Percentiles rank a stretch among this genome's conserved stretches.
Evolutionary conservation across 2,888 invertebrate genomes (phyloP).

Genomic region (Hypselothyrea guttata): DNA sequence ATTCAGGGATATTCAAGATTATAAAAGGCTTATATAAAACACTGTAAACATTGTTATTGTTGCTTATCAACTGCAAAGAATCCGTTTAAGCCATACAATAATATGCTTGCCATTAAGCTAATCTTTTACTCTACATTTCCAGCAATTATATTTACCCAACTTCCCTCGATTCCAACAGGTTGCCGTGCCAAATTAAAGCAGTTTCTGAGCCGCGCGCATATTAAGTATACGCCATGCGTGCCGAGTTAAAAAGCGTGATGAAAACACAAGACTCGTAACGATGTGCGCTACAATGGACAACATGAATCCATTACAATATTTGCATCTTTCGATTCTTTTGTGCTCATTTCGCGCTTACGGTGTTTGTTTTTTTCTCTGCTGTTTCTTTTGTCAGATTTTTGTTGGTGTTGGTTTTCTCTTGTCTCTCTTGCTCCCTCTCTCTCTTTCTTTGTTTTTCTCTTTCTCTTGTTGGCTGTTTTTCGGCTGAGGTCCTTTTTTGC

Average conservation of each 20-base stretch:
- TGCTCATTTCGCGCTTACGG: constrained; percentile 31
- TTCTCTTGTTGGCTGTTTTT: constrained; percentile 12
- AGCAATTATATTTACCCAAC: too few species aligned
- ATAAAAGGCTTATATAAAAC: too few species aligned
- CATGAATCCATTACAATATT: constrained; percentile 70
- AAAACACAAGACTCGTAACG: too few species aligned
- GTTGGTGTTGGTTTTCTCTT: constrained; percentile 1
- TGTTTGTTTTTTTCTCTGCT: constrained; percentile 8
- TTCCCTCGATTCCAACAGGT: too few species aligned
- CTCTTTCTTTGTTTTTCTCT: constrained; percentile 9
- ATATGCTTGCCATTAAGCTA: too few species aligned
- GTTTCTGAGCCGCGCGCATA: not conserved
- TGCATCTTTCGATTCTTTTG: constrained; percentile 58
- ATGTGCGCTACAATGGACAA: constrained; percentile 11
- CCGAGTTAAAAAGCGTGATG: constrained; percentile 3
- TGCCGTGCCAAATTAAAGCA: too few species aligned
- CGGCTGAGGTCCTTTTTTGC: constrained; percentile 37
- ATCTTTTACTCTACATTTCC: too few species aligned
- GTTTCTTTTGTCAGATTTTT: constrained; percentile 13
- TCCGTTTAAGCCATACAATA: too few species aligned
- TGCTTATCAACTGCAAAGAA: too few species aligned
- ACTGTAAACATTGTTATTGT: too few species aligned
- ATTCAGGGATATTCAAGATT: too few species aligned
- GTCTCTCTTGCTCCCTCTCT: constrained; percentile 12
- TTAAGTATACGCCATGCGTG: constrained; percentile 34